These are phyloP conservation scores for Australoheros scitulus DNA, from an alignment of 2,113 vertebrate species.

Conservation along the genomic window DNA sequence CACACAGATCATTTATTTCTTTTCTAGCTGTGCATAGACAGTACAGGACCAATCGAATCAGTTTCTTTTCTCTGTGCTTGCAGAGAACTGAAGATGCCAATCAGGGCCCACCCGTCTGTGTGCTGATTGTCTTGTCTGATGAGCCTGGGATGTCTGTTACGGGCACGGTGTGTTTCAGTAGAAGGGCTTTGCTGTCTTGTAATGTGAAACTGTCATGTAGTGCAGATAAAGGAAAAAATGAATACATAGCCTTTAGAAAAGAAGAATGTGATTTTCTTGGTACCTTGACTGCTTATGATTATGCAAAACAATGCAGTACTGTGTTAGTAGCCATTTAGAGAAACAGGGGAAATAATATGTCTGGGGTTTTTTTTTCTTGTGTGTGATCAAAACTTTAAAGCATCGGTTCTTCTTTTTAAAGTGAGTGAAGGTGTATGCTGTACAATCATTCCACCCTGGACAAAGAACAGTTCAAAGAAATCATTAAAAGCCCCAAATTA, in stretches of 20 bases:
- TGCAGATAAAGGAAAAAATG: background rate
- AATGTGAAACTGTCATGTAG: background rate
- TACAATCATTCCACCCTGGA: too few species aligned
- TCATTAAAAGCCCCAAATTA: background rate
- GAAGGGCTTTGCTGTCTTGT: background rate
- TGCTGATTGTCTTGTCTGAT: constrained; percentile 24
- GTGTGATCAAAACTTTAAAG: background rate
- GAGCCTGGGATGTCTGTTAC: background rate
- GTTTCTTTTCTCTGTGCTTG: background rate
- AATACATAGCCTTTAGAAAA: background rate
- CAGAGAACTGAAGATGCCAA: constrained; percentile 4
- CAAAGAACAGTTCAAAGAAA: background rate
- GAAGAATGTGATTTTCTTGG: too few species aligned
- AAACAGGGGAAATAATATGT: constrained; percentile 5
- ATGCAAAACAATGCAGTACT: background rate
- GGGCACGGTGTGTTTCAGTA: background rate
- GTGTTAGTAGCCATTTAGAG: background rate
- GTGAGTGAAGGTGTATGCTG: too few species aligned
- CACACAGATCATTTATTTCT: background rate
- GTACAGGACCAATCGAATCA: background rate
- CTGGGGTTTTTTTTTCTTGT: background rate
- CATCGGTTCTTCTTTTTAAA: background rate
- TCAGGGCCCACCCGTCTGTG: background rate
- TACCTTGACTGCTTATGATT: background rate
- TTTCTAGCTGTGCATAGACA: background rate